Conservation (phyloP, 2,113 vertebrate species). For the Tachysurus fulvidraco region DNA sequence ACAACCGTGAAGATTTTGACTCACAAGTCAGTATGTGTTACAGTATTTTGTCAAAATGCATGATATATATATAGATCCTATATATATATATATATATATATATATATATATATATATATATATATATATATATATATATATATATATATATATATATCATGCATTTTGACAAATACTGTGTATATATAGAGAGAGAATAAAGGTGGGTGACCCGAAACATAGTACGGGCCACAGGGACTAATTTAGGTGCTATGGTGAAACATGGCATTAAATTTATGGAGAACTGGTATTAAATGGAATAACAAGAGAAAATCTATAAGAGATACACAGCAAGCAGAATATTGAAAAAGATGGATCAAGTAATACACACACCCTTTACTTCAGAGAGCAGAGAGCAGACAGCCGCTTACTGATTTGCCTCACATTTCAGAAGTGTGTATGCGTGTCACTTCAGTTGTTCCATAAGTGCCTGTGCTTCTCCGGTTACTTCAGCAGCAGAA, state of each 20-base stretch:
- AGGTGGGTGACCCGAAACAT: no score
- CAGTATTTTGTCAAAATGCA: background rate
- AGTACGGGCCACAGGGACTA: background rate
- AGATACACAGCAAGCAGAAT: background rate
- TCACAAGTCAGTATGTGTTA: background rate
- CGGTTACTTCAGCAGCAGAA: constrained; percentile 44
- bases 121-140: no score
- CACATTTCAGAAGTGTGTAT: constrained; percentile 23
- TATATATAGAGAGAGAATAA: background rate
- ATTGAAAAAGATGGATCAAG: background rate
- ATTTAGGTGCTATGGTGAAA: background rate
- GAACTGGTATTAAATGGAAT: background rate
- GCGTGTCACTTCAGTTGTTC: constrained; percentile 36
- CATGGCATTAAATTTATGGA: background rate
- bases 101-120: no score
- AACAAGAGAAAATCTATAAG: background rate
- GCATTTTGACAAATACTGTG: no score
- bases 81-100: no score
- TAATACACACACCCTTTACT: background rate
- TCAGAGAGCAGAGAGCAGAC: background rate
- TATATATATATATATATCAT: no score
- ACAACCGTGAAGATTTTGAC: background rate
- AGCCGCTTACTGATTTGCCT: background rate
- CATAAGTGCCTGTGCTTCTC: constrained; percentile 42
- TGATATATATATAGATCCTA: no score